Evolutionary conservation across 2,113 vertebrate genomes (phyloP), one percentile per base, ranked within the genome.

Genomic region (Carassius auratus): DNA sequence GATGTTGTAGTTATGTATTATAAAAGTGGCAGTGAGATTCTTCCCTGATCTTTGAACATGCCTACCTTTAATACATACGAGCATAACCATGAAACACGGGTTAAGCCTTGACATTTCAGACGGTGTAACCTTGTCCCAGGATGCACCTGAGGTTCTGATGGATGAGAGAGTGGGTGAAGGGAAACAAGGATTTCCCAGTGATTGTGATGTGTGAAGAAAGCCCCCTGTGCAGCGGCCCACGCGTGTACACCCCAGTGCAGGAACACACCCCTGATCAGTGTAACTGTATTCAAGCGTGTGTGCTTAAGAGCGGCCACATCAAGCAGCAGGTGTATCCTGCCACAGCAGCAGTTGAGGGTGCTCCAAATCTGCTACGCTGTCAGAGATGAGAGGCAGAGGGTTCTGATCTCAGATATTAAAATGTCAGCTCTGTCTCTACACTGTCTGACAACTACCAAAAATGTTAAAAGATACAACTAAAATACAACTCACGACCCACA

Each of bases 311-410:
- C 26, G 14, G 74, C 84, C 81, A 88, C 85, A 86, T 84, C 84
- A 85, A 86, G 74, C 64, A 83, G 68, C 90, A 91, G 90, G 90
- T 91, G 90, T 88, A 89, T 90, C 90, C 87, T 90, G 86, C 64
- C 55, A 62, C 30, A 77, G 36, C 13, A 48, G 69, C 66, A 57
- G 84, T 86, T 87, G 59, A 84, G 48, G 62, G 59, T 84, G 81
- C 55, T 81, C 75, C 33, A 87, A 84, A 86, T 86, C 71, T 52
- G 71, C 61, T 77, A 86, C 77, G 61, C 55, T 23, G 33, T 15
- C 38, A 81, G n/a, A 59, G 61, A 78, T 64, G 21, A 57, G 36
- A 57, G 13, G n/a, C 71, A 59, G 42, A 26, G n/a, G 6, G 3
- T 12, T 78, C 81, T 85, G 76, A 76, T 74, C 62, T 74, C 76